Evolutionary conservation across 2,113 vertebrate genomes (phyloP).

Genomic region (Merops nubicus): DNA sequence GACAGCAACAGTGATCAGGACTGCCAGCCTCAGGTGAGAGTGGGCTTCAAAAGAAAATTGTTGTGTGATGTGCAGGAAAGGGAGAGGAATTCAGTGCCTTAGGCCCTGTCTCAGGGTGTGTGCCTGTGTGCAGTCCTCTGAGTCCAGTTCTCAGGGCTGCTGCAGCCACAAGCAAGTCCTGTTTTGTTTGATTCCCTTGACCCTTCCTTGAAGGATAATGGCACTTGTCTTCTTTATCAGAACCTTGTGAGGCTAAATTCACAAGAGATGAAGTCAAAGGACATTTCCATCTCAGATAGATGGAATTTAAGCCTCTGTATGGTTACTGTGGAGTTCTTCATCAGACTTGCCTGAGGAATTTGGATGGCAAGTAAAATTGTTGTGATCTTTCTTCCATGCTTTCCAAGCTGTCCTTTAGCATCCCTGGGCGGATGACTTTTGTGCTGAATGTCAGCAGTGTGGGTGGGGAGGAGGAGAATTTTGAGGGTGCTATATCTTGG

Average conservation of each 20-base stretch:
- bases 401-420: background rate
- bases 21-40: conserved; percentile 87
- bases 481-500: too few relatives aligned
- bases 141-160: background rate
- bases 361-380: background rate
- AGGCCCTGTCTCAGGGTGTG: background rate
- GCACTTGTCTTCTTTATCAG: background rate
- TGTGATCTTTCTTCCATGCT: rapidly evolving
- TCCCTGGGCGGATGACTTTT: background rate
- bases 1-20: conserved; percentile 80
- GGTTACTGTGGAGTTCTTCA: background rate
- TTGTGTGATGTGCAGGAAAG: background rate
- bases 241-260: background rate
- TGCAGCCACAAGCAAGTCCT: background rate
- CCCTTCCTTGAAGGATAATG: background rate
- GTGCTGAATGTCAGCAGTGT: rapidly evolving
- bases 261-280: background rate
- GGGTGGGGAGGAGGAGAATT: background rate
- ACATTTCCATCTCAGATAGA: background rate
- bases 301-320: background rate
- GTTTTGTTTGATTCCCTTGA: background rate
- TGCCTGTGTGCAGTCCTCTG: rapidly evolving
- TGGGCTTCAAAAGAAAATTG: background rate
- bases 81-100: background rate
- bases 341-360: background rate